Conservation (phyloP, 2,113 vertebrate species). For the Telmatochromis bifrenatus region DNA sequence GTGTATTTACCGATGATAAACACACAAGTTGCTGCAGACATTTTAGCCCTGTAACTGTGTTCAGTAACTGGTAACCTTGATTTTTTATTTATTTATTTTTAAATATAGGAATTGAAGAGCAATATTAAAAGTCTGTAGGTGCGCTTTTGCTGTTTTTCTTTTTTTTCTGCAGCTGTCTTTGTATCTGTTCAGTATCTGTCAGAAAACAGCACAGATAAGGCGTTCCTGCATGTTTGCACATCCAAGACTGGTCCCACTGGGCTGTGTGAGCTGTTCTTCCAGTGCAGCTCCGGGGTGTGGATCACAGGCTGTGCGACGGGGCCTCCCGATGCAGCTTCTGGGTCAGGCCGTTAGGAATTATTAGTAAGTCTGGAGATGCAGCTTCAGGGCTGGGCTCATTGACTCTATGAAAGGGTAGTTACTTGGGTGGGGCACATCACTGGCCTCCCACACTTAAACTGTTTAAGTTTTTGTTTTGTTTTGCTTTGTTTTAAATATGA, state of each 20-base stretch:
- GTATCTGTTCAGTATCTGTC: slow-evolving; percentile 31
- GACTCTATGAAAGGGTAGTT: background rate
- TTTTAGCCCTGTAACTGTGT: background rate
- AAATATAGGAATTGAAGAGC: background rate
- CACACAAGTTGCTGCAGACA: background rate
- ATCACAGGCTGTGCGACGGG: background rate
- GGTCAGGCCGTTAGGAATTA: background rate
- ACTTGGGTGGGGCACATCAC: background rate
- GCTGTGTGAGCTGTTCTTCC: slow-evolving; percentile 31
- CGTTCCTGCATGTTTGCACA: slow-evolving; percentile 51
- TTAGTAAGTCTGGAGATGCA: slow-evolving; percentile 1
- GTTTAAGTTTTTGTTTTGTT: background rate
- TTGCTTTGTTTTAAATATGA: background rate
- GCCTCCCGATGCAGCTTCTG: slow-evolving; percentile 31
- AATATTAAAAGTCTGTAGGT: background rate
- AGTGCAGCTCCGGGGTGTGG: slow-evolving; percentile 40
- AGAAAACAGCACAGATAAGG: slow-evolving; percentile 25
- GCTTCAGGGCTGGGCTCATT: background rate
- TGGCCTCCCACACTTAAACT: background rate
- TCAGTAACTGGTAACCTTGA: background rate
- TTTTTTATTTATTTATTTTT: background rate
- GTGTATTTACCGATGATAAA: slow-evolving; percentile 52
- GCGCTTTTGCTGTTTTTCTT: background rate
- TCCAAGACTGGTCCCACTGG: slow-evolving; percentile 31
- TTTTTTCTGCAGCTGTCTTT: background rate